Percentiles rank a stretch among this genome's conserved stretches.
phyloP scores from a whole-genome alignment of 30 jellyfish, hydroid and myxozoan genomes.

The Aurelia sp. region DNA sequence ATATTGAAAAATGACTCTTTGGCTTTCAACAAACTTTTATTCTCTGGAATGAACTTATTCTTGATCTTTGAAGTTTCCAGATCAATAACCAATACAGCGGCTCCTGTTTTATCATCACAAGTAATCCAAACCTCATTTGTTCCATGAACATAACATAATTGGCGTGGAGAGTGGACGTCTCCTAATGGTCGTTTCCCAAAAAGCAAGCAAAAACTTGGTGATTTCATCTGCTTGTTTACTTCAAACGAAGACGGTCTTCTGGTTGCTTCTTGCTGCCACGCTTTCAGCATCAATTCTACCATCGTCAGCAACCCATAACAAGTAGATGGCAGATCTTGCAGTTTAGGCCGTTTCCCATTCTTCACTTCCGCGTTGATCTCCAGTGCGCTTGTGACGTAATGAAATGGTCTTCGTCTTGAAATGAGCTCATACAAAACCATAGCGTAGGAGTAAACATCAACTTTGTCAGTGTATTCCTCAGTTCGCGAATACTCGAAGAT shows the following conservation, averaged over 20 bases:
- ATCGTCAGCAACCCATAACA: slow-evolving; percentile 67
- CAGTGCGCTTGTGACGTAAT: slow-evolving; percentile 29
- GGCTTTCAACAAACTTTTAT: slow-evolving; percentile 21
- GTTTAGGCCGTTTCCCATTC: slow-evolving; percentile 86
- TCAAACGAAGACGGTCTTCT: slow-evolving; percentile 82
- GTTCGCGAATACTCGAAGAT: slow-evolving; percentile 69
- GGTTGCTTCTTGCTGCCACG: slow-evolving; percentile 82
- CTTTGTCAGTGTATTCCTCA: slow-evolving; percentile 89
- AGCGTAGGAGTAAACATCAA: slow-evolving; percentile 92
- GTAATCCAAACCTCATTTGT: slow-evolving; percentile 76
- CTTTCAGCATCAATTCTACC: slow-evolving; percentile 77
- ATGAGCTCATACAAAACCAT: slow-evolving; percentile 85
- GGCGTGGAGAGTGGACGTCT: slow-evolving; percentile 71
- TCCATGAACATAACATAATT: slow-evolving; percentile 55
- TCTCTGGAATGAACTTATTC: slow-evolving; percentile 31
- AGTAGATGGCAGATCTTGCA: slow-evolving; percentile 55
- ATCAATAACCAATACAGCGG: slow-evolving; percentile 65
- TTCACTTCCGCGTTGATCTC: slow-evolving; percentile 62
- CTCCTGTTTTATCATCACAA: slow-evolving; percentile 84
- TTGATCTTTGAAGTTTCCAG: slow-evolving; percentile 38
- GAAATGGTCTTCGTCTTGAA: slow-evolving; percentile 83
- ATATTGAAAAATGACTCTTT: slow-evolving; percentile 45
- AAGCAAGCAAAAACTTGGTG: slow-evolving; percentile 72
- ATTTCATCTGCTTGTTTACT: slow-evolving; percentile 40
- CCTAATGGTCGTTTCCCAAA: slow-evolving; percentile 66